Base-by-base conservation (phyloP, 1,140 invertebrate species). In the Caenorhabditis latens region DNA sequence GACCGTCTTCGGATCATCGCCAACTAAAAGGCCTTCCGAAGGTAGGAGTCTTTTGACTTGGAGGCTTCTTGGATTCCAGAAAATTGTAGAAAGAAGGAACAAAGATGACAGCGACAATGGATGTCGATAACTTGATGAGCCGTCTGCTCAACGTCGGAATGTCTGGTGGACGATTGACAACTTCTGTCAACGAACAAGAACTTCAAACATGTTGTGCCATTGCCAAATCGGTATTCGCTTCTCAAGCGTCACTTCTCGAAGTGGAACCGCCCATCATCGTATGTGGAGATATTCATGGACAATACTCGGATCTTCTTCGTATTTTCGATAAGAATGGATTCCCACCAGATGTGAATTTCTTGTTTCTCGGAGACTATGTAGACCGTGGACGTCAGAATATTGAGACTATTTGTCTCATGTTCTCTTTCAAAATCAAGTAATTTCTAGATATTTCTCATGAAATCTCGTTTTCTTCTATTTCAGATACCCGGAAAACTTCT, bases 401-500 rank as follows among this genome's bases (percentile, higher is more conserved):
- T 57, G 90, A 90, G 94, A 87, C 94, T 13, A 95, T 95, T 85
- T 95, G 94, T 91, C 91, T 95, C n/a, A 89, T 95, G 42, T 90
- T 95, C 86, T 94, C 94, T 50, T 95, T 95, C 91, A 93, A 92
- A 87, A 92, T 93, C 63, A 94, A 94, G 90, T 94, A 8, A 83
- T 57, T 43, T 5, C 13, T 32, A 40, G 13, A 55, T 14, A 55
- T 4, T 19, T 14, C 65, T 58, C 16, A 58, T 21, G 16, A n/a
- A 32, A 13, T n/a, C n/a, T 50, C 79, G 7, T 42, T 21, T 46
- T 40, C 14, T 55, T 5, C 21, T 1, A 21, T 61, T 63, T 92
- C 67, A 94, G 93, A 89, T 94, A 95, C 90, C 94, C 94, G 48
- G 94, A 95, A 90, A 95, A 95, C 91, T 95, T 95, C 91, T 95